Evolutionary conservation across 2,797 vertebrate genomes (phyloP).

Genomic region (Monodelphis domestica): DNA sequence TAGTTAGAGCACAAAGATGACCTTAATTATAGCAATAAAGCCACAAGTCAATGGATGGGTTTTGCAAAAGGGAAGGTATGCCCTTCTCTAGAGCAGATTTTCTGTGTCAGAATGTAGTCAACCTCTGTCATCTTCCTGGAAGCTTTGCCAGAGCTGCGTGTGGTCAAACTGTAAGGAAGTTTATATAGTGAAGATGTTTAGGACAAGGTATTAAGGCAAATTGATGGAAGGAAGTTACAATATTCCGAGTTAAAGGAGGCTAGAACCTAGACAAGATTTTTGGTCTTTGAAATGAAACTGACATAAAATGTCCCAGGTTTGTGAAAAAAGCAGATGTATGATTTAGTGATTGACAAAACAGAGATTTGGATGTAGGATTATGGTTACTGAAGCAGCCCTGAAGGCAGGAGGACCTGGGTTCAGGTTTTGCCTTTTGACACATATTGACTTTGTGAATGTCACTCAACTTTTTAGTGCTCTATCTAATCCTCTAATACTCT

Average conservation of each 20-base stretch:
- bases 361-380: background rate
- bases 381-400: no score
- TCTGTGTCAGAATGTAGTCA: background rate
- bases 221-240: background rate
- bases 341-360: background rate
- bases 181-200: background rate
- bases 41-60: rapidly evolving
- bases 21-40: no score
- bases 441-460: background rate
- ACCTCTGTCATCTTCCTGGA: background rate
- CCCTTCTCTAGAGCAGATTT: background rate
- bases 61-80: background rate
- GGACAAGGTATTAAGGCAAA: background rate
- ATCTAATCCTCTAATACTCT: background rate
- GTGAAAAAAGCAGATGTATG: background rate
- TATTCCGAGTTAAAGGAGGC: background rate
- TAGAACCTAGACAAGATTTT: background rate
- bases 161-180: background rate
- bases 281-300: background rate
- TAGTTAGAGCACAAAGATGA: no score
- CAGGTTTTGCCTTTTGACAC: background rate
- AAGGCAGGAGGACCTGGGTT: background rate
- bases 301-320: background rate
- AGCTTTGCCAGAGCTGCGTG: background rate
- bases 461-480: background rate